Evolutionary conservation across 1,140 invertebrate species (phyloP).

Genomic region (Heliconius eleuchia): DNA sequence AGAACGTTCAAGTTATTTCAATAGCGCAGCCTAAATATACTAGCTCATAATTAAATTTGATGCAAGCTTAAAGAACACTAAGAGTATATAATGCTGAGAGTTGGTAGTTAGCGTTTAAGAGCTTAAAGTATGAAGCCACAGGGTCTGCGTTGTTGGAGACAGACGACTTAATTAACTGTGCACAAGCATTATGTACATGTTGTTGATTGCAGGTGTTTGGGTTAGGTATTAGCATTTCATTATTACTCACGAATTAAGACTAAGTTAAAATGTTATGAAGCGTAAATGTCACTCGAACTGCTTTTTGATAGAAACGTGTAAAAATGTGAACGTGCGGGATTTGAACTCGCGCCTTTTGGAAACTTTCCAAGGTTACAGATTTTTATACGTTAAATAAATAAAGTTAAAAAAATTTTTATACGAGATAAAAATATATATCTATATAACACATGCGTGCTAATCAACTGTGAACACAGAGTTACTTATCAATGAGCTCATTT

Average conservation of each 20-base stretch:
- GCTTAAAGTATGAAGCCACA: constrained; percentile 61
- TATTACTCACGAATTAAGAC: not conserved
- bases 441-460: no score
- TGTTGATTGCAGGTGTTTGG: constrained; percentile 37
- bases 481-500: constrained; percentile 5
- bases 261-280: not conserved
- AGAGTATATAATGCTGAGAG: constrained; percentile 51
- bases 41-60: constrained; percentile 51
- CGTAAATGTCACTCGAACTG: not conserved
- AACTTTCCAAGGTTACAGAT: no score
- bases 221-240: not conserved
- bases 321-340: no score
- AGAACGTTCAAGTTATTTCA: not conserved
- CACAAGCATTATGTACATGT: constrained; percentile 51
- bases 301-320: no score
- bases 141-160: constrained; percentile 51
- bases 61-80: constrained; percentile 51
- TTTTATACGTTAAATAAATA: no score
- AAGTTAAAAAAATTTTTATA: no score
- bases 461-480: not conserved
- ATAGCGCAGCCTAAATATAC: constrained; percentile 2
- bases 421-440: not conserved
- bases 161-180: constrained; percentile 65
- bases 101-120: constrained; percentile 59
- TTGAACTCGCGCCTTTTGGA: no score